Evolutionary conservation across 2,797 vertebrate species (phyloP).

Genomic region (Semotilus atromaculatus): DNA sequence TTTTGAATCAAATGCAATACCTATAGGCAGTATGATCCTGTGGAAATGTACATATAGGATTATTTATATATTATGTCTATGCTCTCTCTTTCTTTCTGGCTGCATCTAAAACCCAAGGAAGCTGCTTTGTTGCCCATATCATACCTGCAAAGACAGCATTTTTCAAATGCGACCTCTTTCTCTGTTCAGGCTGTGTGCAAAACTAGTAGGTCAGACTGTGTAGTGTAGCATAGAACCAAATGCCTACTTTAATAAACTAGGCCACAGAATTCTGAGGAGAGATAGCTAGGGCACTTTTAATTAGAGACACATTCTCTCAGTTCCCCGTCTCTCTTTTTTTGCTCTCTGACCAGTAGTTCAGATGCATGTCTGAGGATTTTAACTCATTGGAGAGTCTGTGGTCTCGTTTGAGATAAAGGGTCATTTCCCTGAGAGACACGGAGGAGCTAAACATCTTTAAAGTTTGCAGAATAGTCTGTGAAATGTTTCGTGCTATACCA

Average conservation of each 20-base stretch:
- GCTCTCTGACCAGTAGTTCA: constrained; percentile 44
- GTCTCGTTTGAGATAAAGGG: constrained; percentile 16
- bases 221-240: constrained; percentile 42
- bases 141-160: constrained; percentile 23
- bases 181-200: constrained; percentile 10
- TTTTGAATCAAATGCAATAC: neutral
- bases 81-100: neutral
- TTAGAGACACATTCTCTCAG: constrained; percentile 58
- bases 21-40: neutral
- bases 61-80: neutral
- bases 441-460: constrained; percentile 16
- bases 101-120: neutral
- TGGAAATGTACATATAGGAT: neutral
- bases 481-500: neutral
- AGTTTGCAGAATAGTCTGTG: neutral
- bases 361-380: constrained; percentile 36
- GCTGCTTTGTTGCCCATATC: neutral
- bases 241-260: constrained; percentile 62
- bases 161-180: constrained; percentile 1
- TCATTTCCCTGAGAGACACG: neutral
- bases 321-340: constrained; percentile 18
- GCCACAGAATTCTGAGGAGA: constrained; percentile 60
- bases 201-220: constrained; percentile 43
- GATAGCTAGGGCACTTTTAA: constrained; percentile 66
- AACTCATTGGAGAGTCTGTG: constrained; percentile 37